Evolutionary conservation across 1,140 invertebrate genomes (phyloP).

Genomic region (Drosophila trapezifrons): DNA sequence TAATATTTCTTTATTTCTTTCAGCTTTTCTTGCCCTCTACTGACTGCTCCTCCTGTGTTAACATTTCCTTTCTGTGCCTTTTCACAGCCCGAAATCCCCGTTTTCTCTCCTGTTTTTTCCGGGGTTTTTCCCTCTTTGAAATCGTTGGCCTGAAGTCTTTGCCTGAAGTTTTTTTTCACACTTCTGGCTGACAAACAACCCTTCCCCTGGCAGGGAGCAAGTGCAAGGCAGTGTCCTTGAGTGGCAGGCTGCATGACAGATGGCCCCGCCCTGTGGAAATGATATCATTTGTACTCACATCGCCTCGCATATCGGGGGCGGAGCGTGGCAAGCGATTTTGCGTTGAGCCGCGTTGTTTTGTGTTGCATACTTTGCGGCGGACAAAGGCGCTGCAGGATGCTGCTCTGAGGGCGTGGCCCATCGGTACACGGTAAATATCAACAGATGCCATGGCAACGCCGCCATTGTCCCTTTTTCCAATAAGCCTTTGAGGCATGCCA

Average conservation of each 20-base stretch:
- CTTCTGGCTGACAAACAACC: constrained; percentile 4
- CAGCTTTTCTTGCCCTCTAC: neutral
- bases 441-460: constrained; percentile 2
- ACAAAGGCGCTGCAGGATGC: constrained; percentile 19
- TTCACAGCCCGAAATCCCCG: neutral
- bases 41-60: constrained; percentile 9
- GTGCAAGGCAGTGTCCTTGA: constrained; percentile 19
- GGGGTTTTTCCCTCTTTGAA: neutral
- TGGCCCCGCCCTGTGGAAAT: constrained; percentile 46
- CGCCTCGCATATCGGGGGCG: no score
- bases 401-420: constrained; percentile 17
- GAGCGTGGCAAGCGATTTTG: constrained; percentile 18
- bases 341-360: constrained; percentile 9
- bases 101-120: neutral
- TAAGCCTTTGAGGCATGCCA: constrained; percentile 5
- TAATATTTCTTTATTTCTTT: constrained; percentile 6
- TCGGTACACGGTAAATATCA: neutral
- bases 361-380: constrained; percentile 53
- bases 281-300: constrained; percentile 43
- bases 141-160: constrained; percentile 15
- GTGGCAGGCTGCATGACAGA: constrained; percentile 41
- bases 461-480: neutral
- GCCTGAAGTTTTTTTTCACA: constrained; percentile 47
- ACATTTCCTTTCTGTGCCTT: constrained; percentile 16
- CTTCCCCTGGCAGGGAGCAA: neutral